Conservation (phyloP, 2,113 vertebrate genomes). For the Tursiops truncatus region DNA sequence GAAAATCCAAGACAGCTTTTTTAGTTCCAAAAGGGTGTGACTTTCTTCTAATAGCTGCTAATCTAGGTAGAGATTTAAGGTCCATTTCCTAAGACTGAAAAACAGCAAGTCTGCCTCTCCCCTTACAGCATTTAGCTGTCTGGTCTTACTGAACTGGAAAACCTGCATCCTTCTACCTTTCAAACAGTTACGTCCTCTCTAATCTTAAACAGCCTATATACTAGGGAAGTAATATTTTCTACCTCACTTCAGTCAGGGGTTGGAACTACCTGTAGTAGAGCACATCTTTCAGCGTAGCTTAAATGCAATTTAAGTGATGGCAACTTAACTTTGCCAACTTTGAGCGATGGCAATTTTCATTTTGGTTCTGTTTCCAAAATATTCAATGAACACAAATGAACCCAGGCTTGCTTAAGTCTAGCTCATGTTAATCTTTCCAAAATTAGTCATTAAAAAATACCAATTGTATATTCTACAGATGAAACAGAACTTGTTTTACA, state of each 20-base stretch:
- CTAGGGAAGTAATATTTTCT: not conserved
- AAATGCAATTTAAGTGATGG: too few species aligned
- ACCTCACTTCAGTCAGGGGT: not conserved
- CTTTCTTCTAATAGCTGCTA: not conserved
- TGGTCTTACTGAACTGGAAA: not conserved
- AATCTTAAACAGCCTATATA: not conserved
- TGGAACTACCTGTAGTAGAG: not conserved
- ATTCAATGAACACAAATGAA: constrained; percentile 1
- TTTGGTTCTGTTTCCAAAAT: not conserved
- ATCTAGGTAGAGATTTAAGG: not conserved
- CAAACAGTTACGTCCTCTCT: not conserved
- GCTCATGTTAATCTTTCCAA: not conserved
- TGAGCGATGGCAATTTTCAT: not conserved
- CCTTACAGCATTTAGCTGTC: not conserved
- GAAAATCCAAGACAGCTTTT: constrained; percentile 6
- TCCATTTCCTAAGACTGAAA: not conserved
- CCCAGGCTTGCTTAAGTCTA: not conserved
- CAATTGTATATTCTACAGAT: not conserved
- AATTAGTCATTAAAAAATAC: not conserved
- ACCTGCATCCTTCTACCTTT: not conserved
- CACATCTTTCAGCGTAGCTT: not conserved
- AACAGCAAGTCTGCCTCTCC: not conserved
- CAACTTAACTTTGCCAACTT: not conserved
- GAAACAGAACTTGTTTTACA: not conserved
- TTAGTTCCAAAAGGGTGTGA: not conserved